A percentile compares a stretch with the other conserved stretches of the same genome.
Conservation (phyloP, 2,797 vertebrate genomes). For the Typhlichthys subterraneus region DNA sequence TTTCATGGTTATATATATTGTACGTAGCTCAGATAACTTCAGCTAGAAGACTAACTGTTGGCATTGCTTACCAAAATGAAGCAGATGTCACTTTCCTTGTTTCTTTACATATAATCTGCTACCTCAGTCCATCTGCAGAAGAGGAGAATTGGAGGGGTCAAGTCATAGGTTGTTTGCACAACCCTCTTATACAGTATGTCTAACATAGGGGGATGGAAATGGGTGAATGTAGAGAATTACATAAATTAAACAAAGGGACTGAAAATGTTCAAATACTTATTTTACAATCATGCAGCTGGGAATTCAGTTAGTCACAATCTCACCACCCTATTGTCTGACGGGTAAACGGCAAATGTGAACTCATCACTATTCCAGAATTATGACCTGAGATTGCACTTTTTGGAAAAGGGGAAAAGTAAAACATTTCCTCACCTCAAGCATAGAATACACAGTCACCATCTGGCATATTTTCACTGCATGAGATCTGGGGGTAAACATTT, state of each 20-base stretch:
- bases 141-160: no score
- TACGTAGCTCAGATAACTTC: background rate
- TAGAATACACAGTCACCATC: background rate
- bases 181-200: no score
- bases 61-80: slow-evolving; percentile 29
- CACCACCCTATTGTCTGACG: slow-evolving; percentile 83
- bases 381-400: no score
- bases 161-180: no score
- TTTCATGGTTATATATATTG: no score
- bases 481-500: background rate
- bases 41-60: no score
- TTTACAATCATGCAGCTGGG: background rate
- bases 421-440: background rate
- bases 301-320: slow-evolving; percentile 50
- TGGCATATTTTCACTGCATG: background rate
- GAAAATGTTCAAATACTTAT: slow-evolving; percentile 9
- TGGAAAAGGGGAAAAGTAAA: no score
- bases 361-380: slow-evolving; percentile 47
- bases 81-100: background rate
- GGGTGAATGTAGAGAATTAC: background rate
- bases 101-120: background rate
- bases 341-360: slow-evolving; percentile 78
- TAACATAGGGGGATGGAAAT: background rate
- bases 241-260: no score
- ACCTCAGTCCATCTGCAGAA: slow-evolving; percentile 24